Base-by-base conservation (phyloP, 2,888 invertebrate genomes). In the Caenorhabditis becei region DNA sequence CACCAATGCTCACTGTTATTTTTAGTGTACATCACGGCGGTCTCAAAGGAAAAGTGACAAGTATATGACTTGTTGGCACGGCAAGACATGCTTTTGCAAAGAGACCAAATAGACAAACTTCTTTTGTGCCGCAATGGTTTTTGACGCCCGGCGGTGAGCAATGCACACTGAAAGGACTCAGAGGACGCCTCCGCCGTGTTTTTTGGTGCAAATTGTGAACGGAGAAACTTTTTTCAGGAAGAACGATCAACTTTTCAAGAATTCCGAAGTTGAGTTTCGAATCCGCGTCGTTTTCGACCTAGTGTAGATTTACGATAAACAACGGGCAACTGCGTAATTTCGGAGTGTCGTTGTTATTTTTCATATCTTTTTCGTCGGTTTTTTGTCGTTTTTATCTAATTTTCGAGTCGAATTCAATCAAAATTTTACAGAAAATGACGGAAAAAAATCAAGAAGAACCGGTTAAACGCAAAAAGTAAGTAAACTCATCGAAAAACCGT, bases 1-100 rank as follows among this genome's bases (percentile, higher is more conserved):
- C 74, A 74, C 74, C 74, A 74, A 74, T 74, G 74, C 63, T 74
- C 74, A 74, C 56, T 51, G 32, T 59, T 74, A 74, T 74, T 66
- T 74, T 74, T 74, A 74, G 74, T 65, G 20, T 54, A 32, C 32
- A 10, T 7, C 72, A 32, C 37, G 56, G 26, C 66, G 66, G 54
- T 58, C 28, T 37, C 24, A 32, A n/a, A 37, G n/a, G 32, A 10
- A 41, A 59, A 41, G 58, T 72, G 63, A 37, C 74, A 58, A 74
- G 59, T 65, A n/a, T n/a, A 59, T 37, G 26, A 59, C 74, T 65
- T 74, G 74, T 72, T 63, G 72, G 63, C 65, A 65, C 63, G 63
- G 18, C 1, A 4, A 24, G 26, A 23, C 49, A 49, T 49, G 49
- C 49, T 49, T 49, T 49, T 20, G 26, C 28, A 54, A 24, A 24